Base-by-base conservation (phyloP, 2,888 invertebrate species). In the Alloscopus bannaensis region DNA sequence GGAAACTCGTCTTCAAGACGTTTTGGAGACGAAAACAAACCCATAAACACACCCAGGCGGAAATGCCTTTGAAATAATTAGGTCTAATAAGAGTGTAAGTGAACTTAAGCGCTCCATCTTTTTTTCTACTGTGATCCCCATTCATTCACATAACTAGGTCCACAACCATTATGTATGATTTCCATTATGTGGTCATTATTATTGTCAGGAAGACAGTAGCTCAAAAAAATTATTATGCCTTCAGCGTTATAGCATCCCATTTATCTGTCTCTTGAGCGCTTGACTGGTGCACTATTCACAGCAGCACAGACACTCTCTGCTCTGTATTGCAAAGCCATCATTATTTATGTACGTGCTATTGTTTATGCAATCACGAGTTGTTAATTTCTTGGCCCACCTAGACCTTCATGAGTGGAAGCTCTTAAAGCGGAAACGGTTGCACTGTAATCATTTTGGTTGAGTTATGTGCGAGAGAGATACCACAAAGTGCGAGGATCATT, bases 301-400 rank as follows among this genome's bases (percentile, higher is more conserved):
- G 13, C 13, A 13, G 36, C 6, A 36, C 6, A 50, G n/a, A n/a
- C n/a, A n/a, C n/a, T n/a, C n/a, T n/a, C n/a, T n/a, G n/a, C n/a
- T n/a, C 13, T 36, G 36, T 36, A 13, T 36, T 36, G 36, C 36
- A 13, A 36, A 36, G 6, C 36, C 36, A 36, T 36, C 13, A 6
- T 36, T 36, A 13, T 36, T 8, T 13, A 31, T 62, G 45, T 45
- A 52, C 65, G 24, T 40, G 57, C 62, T 28, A 57, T 66, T 66
- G 59, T 75, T 75, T 75, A 75, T 66, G 66, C 75, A 75, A 75
- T 75, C 75, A 45, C 29, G 22, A 64, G 65, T 66, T 36, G 60
- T 68, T 76, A 76, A 76, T 76, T 76, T n/a, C n/a, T 76, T 18
- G 62, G 77, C 77, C 77, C 77, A 77, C 77, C 77, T 77, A 77